Evolutionary conservation across 1,140 invertebrate genomes (phyloP), one percentile per base, ranked within the genome.

Genomic region (Trissolcus basalis): DNA sequence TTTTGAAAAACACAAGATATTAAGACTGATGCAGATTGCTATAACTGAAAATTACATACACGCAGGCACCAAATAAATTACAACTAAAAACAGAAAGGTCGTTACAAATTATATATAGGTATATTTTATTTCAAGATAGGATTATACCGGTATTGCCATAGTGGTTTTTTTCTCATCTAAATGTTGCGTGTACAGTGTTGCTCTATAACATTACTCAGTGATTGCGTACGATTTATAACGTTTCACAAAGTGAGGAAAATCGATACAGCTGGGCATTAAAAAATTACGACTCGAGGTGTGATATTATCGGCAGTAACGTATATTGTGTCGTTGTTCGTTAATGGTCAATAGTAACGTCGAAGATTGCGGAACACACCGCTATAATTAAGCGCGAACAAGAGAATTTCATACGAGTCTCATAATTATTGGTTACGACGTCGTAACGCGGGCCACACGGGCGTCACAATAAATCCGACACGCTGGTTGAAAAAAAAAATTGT

Each of bases 271-370:
- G 9, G 5, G 14, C 39, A 63, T 56, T 50, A 68, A 71, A 71
- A 71, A 58, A 63, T 47, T 51, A 53, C 33, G 41, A 45, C 39
- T 48, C 15, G 0, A 44, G 47, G 53, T 48, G 54, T 64, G 47
- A 53, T 51, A 72, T 72, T 72, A 64, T 72, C 59, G 53, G 13
- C 10, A 63, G 16, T 61, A 61, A 70, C 48, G 15, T 63, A 63
- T 56, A 50, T 39, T 33, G 14, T 53, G 58, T 61, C 67, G 59
- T 49, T 32, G 11, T 27, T 50, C 14, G 65, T 69, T 69, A 69
- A 69, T 63, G 58, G 68, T 56, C 58, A 71, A 71, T 63, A 16
- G 58, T 63, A 63, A 71, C 43, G 16, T 7, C n/a, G 59, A 63
- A 71, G 53, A 71, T 56, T 63, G 68, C 32, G 9, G 11, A 55